A percentile compares a stretch with the other conserved stretches of the same genome.
These are phyloP conservation scores for Gymnopithys bicolor DNA, from an alignment of 2,797 vertebrate genomes.

Conservation along the genomic window DNA sequence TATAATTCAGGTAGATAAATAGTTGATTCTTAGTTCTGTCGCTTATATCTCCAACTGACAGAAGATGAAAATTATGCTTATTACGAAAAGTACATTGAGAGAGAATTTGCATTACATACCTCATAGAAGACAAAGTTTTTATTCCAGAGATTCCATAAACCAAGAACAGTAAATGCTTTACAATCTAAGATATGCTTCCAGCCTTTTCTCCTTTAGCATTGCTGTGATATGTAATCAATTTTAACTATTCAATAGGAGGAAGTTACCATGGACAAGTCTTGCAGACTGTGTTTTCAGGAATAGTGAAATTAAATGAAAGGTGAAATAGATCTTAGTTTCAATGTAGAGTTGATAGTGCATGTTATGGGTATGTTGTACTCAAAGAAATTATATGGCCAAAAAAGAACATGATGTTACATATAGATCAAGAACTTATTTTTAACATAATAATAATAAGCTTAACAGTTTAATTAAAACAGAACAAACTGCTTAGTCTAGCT, in stretches of 20 bases:
- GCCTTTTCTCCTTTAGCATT: background rate
- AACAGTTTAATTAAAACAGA: background rate
- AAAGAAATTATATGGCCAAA: accelerated
- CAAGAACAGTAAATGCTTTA: background rate
- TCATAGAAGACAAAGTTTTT: background rate
- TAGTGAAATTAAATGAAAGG: background rate
- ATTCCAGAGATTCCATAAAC: background rate
- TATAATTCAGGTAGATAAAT: background rate
- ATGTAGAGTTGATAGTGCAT: background rate
- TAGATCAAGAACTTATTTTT: background rate
- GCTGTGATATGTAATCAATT: background rate
- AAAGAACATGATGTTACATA: background rate
- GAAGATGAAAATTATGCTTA: background rate
- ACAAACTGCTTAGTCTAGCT: background rate
- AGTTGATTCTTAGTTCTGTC: background rate
- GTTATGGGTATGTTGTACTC: background rate
- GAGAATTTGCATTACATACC: background rate
- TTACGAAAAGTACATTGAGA: background rate
- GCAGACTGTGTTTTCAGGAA: background rate
- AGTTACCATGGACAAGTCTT: background rate
- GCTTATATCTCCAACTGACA: background rate
- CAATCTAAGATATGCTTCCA: background rate
- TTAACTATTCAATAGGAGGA: background rate
- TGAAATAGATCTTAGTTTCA: background rate
- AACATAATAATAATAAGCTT: background rate